Evolutionary conservation across 2,113 vertebrate genomes (phyloP).

Genomic region (Varanus komodoensis): DNA sequence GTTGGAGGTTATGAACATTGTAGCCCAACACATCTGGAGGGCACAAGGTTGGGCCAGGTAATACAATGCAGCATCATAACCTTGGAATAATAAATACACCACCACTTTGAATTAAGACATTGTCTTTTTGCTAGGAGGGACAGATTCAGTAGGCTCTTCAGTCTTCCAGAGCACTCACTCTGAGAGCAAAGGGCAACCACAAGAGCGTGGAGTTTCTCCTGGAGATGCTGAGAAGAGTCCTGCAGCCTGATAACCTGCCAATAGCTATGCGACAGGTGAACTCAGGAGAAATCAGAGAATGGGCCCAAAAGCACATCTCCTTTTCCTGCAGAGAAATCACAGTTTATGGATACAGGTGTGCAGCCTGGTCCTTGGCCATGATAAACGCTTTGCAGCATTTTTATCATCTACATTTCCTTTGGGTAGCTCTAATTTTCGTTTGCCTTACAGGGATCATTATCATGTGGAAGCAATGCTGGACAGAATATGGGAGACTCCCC

Average conservation of each 20-base stretch:
- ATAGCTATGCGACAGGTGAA: not conserved
- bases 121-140: not conserved
- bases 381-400: not conserved
- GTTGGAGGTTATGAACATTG: too few relatives aligned
- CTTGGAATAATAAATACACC: not conserved
- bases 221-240: not conserved
- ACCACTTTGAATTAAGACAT: not conserved
- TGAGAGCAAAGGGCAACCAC: not conserved
- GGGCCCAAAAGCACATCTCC: too few relatives aligned
- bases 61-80: too few relatives aligned
- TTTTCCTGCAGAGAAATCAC: not conserved
- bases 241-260: not conserved
- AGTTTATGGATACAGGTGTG: not conserved
- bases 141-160: not conserved
- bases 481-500: not conserved
- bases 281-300: not conserved
- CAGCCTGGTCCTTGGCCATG: not conserved
- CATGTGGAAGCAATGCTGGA: not conserved
- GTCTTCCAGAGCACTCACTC: not conserved
- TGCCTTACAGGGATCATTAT: not conserved
- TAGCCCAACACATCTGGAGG: too few relatives aligned
- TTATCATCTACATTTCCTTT: not conserved
- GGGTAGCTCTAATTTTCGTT: not conserved
- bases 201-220: not conserved
- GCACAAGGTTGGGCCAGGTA: too few relatives aligned